Conservation (phyloP, 30 jellyfish, hydroid and myxozoan species). For the Aurelia coerulea region DNA sequence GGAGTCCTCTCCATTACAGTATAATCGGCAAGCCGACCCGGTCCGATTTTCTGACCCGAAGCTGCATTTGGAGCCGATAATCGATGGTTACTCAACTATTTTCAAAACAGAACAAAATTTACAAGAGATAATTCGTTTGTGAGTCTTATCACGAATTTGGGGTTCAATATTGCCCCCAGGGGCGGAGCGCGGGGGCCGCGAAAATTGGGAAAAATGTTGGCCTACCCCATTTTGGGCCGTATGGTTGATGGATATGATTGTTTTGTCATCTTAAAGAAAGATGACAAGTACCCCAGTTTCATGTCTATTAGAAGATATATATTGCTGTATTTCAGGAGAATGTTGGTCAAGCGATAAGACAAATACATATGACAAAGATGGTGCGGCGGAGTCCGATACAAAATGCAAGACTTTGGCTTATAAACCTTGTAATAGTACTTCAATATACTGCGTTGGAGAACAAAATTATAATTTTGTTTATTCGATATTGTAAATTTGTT, state of each 20-base stretch:
- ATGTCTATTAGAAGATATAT: not conserved
- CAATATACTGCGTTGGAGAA: constrained; percentile 45
- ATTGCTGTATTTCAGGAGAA: constrained; percentile 28
- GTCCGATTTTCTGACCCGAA: too few species aligned
- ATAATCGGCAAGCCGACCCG: too few species aligned
- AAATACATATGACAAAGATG: constrained; percentile 46
- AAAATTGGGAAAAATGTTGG: too few species aligned
- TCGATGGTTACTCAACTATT: too few species aligned
- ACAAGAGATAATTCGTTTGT: too few species aligned
- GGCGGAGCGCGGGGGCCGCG: too few species aligned
- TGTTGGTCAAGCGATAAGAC: constrained; percentile 56
- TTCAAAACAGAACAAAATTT: too few species aligned
- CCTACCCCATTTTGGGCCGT: too few species aligned
- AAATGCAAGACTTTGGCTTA: constrained; percentile 48
- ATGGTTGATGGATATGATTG: not conserved
- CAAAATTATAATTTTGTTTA: constrained; percentile 35
- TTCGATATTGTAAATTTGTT: not conserved
- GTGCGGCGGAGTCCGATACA: constrained; percentile 27
- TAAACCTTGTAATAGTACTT: constrained; percentile 29
- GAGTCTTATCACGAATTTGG: too few species aligned
- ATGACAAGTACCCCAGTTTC: not conserved
- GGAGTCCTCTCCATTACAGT: too few species aligned
- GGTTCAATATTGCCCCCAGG: too few species aligned
- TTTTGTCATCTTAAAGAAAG: not conserved
- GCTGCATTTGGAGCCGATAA: too few species aligned